Evolutionary conservation across 2,888 invertebrate genomes (phyloP), one percentile per base, ranked within the genome.

Genomic region (Chamaedrilus cognettii): DNA sequence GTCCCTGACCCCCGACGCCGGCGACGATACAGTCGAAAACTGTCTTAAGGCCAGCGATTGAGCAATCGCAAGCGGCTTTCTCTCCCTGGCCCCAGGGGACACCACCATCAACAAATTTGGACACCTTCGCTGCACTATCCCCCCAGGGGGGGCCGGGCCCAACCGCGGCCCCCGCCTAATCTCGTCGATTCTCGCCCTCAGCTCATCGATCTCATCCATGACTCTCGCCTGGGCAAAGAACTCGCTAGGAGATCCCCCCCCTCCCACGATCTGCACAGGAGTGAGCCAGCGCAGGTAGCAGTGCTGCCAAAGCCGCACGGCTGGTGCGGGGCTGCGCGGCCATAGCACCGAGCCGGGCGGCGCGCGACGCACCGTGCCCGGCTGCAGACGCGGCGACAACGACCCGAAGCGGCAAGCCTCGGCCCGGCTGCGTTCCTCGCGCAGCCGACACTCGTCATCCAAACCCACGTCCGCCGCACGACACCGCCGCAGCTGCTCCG

Each of bases 201-300:
- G n/a, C n/a, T n/a, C n/a, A 84, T 72, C 71, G 35, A 85, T 79
- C 70, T 85, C 85, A 64, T 84, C 81, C 5, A 82, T 79, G 70
- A 85, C 75, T 52, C 81, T 74, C 60, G 82, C 80, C 72, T 83
- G 82, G 56, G 81, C 82, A 15, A 85, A 76, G 71, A 83, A 84
- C 60, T 78, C 77, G 0, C 81, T 77, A 3, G 84, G 82, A 15
- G 51, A 28, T 66, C 80, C 73, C 0, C 91, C 92, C 19, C 92
- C 90, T 72, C 88, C 65, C 26, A 87, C 86, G 69, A 91, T 89
- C 84, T 94, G 93, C 4, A 94, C 87, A 28, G 91, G 89, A 28
- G 90, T 89, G 78, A 94, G 87, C 93, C 94, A 95, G 33, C 96
- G 89, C 81, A 92, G 91, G 85, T 93, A 96, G 85, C 94, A 94